phyloP scores from a whole-genome alignment of 2,797 vertebrate species.

The Tolypeutes matacus region DNA sequence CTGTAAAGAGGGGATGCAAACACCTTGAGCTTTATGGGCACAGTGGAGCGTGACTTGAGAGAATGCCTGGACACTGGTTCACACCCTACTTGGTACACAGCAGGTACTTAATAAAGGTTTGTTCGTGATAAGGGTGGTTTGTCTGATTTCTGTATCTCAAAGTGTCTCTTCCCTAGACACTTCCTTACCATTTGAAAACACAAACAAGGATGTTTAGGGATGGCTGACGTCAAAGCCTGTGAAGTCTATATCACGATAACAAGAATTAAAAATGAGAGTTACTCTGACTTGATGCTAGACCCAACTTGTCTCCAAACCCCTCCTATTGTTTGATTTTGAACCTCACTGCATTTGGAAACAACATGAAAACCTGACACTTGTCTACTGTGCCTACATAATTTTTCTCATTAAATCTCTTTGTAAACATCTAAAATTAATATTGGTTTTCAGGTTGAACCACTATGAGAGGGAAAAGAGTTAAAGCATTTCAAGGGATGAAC shows the following conservation, averaged over 20 bases:
- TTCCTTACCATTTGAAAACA: background rate
- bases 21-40: too few relatives aligned
- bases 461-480: background rate
- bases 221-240: background rate
- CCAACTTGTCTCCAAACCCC: background rate
- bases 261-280: background rate
- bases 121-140: background rate
- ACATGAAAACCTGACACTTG: background rate
- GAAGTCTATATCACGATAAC: background rate
- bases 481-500: background rate
- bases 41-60: background rate
- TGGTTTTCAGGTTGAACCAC: background rate
- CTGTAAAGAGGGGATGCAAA: background rate
- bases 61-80: background rate
- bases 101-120: background rate
- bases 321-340: background rate
- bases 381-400: background rate
- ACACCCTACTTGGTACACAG: background rate
- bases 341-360: background rate
- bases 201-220: background rate
- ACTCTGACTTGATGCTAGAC: background rate
- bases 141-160: background rate
- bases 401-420: background rate
- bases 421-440: constrained; percentile 21
- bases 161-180: background rate